Evolutionary conservation across 2,888 invertebrate species (phyloP).

Genomic region (Philhelius pedissequus): DNA sequence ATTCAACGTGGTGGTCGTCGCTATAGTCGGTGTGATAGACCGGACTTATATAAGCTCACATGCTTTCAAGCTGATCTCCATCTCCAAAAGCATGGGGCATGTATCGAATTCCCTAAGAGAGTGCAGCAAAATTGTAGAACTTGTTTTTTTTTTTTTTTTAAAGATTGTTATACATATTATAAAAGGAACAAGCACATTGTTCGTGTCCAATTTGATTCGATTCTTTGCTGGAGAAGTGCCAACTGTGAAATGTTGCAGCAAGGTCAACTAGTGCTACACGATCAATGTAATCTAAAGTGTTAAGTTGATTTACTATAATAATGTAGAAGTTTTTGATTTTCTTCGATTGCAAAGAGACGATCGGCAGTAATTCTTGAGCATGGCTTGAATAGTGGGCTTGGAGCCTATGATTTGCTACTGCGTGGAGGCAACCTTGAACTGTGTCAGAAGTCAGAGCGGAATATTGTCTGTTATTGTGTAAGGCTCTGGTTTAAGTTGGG

Average conservation of each 20-base stretch:
- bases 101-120: conserved; percentile 2
- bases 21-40: neutral
- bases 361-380: neutral
- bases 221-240: neutral
- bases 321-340: neutral
- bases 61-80: neutral
- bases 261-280: conserved; percentile 61
- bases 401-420: neutral
- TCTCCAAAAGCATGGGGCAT: neutral
- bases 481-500: neutral
- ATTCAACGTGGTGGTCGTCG: neutral
- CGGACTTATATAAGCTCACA: conserved; percentile 3
- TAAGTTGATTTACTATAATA: conserved; percentile 34
- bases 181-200: neutral
- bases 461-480: neutral
- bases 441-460: neutral
- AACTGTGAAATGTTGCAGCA: conserved; percentile 40
- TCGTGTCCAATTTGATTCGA: neutral
- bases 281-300: conserved; percentile 46
- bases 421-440: conserved; percentile 4
- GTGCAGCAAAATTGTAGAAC: neutral
- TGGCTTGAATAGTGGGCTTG: neutral
- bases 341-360: neutral
- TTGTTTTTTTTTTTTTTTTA: conserved; percentile 15
- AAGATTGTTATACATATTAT: conserved; percentile 8